These are phyloP conservation scores for Battus philenor DNA, from an alignment of 1,140 invertebrate species.

Conservation along the genomic window DNA sequence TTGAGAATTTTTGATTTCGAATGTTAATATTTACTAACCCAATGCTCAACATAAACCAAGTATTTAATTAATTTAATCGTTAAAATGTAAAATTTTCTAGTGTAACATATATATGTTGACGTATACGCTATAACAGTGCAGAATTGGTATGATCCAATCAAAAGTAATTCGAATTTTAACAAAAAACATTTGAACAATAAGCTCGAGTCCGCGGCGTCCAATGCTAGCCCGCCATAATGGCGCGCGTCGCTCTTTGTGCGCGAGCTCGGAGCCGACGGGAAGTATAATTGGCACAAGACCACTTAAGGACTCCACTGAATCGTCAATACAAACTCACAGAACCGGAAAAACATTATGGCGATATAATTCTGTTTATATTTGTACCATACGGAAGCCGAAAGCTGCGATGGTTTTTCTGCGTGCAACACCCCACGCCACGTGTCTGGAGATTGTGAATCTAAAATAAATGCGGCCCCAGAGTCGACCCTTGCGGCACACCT, in stretches of 20 bases:
- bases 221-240: slow-evolving; percentile 3
- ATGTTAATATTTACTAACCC: no score
- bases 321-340: slow-evolving; percentile 49
- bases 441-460: slow-evolving; percentile 58
- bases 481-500: slow-evolving; percentile 63
- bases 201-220: no score
- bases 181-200: no score
- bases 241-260: slow-evolving; percentile 9
- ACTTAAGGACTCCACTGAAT: slow-evolving; percentile 33
- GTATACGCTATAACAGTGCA: no score
- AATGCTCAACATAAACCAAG: no score
- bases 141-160: no score
- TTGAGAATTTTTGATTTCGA: no score
- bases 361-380: slow-evolving; percentile 69
- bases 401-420: slow-evolving; percentile 65
- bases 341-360: slow-evolving; percentile 70
- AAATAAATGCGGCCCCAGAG: slow-evolving; percentile 58
- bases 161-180: no score
- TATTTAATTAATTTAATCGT: no score
- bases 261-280: slow-evolving; percentile 13
- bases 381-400: slow-evolving; percentile 67
- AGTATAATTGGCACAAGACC: slow-evolving; percentile 41
- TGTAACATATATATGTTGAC: no score
- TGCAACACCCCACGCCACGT: slow-evolving; percentile 53
- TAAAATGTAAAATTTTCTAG: no score